A percentile compares a stretch with the other conserved stretches of the same genome.
These are phyloP conservation scores for Ceratosolen solmsi DNA, from an alignment of 1,140 invertebrate species.

Conservation along the genomic window DNA sequence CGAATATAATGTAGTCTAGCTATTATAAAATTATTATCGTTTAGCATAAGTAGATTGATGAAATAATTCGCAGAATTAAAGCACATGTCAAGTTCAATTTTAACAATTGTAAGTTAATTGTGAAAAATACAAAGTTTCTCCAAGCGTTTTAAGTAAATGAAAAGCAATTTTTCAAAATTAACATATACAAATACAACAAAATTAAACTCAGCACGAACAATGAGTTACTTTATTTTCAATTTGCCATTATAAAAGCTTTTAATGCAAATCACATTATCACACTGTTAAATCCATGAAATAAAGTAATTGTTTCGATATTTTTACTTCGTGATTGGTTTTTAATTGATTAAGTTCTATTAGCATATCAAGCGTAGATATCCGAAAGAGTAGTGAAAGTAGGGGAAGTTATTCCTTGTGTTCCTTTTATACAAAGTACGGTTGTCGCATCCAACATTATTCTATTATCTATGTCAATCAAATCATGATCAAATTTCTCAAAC, in stretches of 20 bases:
- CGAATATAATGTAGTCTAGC: neutral
- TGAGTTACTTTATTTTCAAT: neutral
- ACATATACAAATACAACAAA: neutral
- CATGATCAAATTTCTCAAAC: conserved; percentile 40
- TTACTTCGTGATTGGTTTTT: conserved; percentile 14
- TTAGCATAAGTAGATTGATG: neutral
- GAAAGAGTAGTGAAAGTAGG: neutral
- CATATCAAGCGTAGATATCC: conserved; percentile 25
- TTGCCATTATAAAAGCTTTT: neutral
- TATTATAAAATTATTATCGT: neutral
- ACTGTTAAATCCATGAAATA: neutral
- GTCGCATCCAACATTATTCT: conserved; percentile 41
- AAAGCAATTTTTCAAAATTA: neutral
- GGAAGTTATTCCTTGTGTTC: conserved; percentile 15
- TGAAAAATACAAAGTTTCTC: neutral
- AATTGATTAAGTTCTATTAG: conserved; percentile 45
- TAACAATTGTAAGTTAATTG: neutral
- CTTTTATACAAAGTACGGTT: conserved; percentile 37
- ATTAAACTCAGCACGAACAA: neutral
- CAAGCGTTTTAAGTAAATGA: neutral
- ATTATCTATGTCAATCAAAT: conserved; percentile 47
- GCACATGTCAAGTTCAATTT: neutral
- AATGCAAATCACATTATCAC: neutral
- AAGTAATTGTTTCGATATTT: conserved; percentile 25
- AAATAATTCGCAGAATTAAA: neutral